Evolutionary conservation across 1,140 invertebrate genomes (phyloP).

Genomic region (Drosophila busckii): DNA sequence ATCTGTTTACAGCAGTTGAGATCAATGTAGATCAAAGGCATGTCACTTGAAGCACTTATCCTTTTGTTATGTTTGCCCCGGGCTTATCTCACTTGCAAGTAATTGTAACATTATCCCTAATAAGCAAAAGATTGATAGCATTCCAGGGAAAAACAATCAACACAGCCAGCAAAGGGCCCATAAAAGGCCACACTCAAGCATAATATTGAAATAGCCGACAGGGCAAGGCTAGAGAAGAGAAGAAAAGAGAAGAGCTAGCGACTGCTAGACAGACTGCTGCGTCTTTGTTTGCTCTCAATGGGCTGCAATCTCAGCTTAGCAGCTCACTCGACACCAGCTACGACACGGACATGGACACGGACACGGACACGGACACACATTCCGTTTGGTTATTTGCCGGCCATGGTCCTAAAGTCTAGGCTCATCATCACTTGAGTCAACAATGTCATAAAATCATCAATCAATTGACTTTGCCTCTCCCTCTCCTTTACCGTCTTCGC

Average conservation of each 20-base stretch:
- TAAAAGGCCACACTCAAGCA: slow-evolving; percentile 3
- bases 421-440: slow-evolving; percentile 75
- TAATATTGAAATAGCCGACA: slow-evolving; percentile 40
- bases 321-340: slow-evolving; percentile 5
- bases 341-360: slow-evolving; percentile 14
- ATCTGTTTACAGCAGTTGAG: slow-evolving; percentile 49
- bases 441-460: slow-evolving; percentile 77
- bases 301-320: too few relatives aligned
- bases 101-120: slow-evolving; percentile 78
- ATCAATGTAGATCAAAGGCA: slow-evolving; percentile 47
- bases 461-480: slow-evolving; percentile 32
- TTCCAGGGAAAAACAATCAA: slow-evolving; percentile 54
- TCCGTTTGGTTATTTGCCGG: too few relatives aligned
- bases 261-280: too few relatives aligned
- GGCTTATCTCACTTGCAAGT: slow-evolving; percentile 73
- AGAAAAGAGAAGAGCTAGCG: too few relatives aligned
- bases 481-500: neutral
- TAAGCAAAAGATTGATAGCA: slow-evolving; percentile 76
- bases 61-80: slow-evolving; percentile 20
- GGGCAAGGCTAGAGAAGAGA: neutral
- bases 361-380: slow-evolving; percentile 11
- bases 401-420: too few relatives aligned
- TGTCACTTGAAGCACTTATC: slow-evolving; percentile 54
- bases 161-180: slow-evolving; percentile 24
- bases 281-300: neutral